Base-by-base conservation (phyloP, 1,140 invertebrate genomes). In the Zeugodacus cucurbitae region DNA sequence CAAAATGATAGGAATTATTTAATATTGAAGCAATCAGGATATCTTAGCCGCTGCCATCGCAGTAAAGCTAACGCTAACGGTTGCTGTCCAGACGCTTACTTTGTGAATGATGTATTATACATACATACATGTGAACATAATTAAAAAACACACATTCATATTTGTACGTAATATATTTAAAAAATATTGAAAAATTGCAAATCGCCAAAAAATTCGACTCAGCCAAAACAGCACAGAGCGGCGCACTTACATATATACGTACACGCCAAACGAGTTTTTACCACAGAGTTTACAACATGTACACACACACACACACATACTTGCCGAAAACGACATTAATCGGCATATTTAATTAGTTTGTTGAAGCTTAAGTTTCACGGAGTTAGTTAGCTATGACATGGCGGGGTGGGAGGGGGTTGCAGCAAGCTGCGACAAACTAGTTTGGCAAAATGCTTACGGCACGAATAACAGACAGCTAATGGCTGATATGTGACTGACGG, bases 311-410 rank as follows among this genome's bases (percentile, higher is more conserved):
- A 74, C 20, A 44, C 37, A 32, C 17, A 20, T 32, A 20, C 32
- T 70, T 70, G 3, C 29, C 14, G 11, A 29, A 70, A 70, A 70
- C 64, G 64, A 34, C 64, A 70, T 74, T 74, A 74, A 74, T 74
- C 70, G 70, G 70, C 70, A 74, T 74, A 74, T 74, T 74, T 74
- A 74, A 74, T 74, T 74, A 74, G 70, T 44, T 74, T 74, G 70
- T 44, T 44, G 41, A 26, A 82, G 74, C 44, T 82, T 82, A 48
- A 48, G 41, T 29, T 82, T 54, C n/a, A 48, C 20, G 48, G 74
- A 82, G 22, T 11, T 74, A n/a, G 37, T 74, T n/a, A 22, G 37
- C 34, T 74, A 6, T 34, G 20, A 74, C 4, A 7, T 22, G 37
- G 37, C 34, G 8, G 32, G 17, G 17, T 20, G 67, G 14, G 32